Evolutionary conservation across 2,888 invertebrate species (phyloP), one percentile per base, ranked within the genome.

Genomic region (Torymus aiolomorphi): DNA sequence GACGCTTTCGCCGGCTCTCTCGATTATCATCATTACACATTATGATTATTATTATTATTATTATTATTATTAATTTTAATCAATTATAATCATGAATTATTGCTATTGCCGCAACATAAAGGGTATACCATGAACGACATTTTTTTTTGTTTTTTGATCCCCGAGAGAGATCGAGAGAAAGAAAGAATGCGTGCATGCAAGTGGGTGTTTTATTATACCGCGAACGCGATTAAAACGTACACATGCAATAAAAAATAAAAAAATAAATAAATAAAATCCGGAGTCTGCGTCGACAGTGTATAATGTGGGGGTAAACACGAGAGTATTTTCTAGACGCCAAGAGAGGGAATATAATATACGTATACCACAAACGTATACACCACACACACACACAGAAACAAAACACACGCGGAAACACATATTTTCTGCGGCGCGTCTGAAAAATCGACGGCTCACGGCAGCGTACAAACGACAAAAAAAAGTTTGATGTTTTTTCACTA

Each of bases 361-460:
- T 31, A 31, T 31, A 31, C 3, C 8, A 31, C 31, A 31, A 1
- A 8, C 4, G 31, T 3, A 31, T 31, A 31, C 31, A 31, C 8
- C 31, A 31, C 4, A 31, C 31, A 31, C 24, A 24, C 2, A 31
- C 31, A 31, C 4, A 3, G 3, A 31, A 31, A 31, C 31, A 2
- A 31, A 31, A 31, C 8, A 31, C 0, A 31, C 31, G 2, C 31
- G 31, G 31, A 31, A 56, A 16, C 2, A 31, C 31, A 57, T 20
- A 20, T 16, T 56, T 65, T 71, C 31, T 74, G 62, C 52, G 63
- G 74, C 70, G 77, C 74, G 76, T 76, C 63, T 75, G 61, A 74
- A 76, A 18, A 49, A 75, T 78, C 83, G 83, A 84, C 83, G 83
- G 83, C 84, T 84, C 83, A 83, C 83, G 83, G 84, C 83, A 83